A percentile compares a stretch with the other conserved stretches of the same genome.
These are phyloP conservation scores for Tadarida brasiliensis DNA, from an alignment of 2,797 vertebrate genomes.

Conservation along the genomic window DNA sequence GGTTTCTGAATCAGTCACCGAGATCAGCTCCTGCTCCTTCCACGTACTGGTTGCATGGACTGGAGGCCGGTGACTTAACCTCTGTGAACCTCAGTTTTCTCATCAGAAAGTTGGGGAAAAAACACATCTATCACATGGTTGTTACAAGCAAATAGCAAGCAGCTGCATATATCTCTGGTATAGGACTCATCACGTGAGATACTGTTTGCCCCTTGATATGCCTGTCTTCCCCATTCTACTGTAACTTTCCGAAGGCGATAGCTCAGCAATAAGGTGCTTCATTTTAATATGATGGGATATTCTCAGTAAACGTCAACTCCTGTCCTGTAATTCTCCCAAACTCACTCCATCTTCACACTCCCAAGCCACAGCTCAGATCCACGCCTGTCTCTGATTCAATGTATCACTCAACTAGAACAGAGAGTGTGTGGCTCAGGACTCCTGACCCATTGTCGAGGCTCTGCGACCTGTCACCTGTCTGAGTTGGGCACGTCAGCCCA, in stretches of 20 bases:
- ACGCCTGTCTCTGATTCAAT: neutral
- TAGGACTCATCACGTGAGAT: no score
- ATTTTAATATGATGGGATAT: neutral
- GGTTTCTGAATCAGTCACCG: neutral
- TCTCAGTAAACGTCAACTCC: neutral
- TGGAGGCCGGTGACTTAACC: neutral
- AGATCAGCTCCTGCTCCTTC: neutral
- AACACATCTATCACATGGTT: neutral
- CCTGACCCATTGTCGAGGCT: neutral
- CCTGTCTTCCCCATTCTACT: neutral
- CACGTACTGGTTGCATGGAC: neutral
- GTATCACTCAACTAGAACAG: neutral
- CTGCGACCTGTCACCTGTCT: neutral
- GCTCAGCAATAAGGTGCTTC: neutral
- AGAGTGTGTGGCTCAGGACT: neutral
- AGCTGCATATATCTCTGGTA: neutral
- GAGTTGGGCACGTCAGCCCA: neutral
- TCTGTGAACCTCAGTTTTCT: neutral
- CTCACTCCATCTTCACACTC: neutral
- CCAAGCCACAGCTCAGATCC: neutral
- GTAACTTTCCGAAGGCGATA: neutral
- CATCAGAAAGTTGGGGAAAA: neutral
- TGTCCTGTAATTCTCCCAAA: neutral
- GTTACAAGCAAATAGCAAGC: neutral
- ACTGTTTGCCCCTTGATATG: neutral